These are phyloP conservation scores for Drosophila quadrilineata DNA, from an alignment of 1,140 invertebrate genomes.

Conservation along the genomic window DNA sequence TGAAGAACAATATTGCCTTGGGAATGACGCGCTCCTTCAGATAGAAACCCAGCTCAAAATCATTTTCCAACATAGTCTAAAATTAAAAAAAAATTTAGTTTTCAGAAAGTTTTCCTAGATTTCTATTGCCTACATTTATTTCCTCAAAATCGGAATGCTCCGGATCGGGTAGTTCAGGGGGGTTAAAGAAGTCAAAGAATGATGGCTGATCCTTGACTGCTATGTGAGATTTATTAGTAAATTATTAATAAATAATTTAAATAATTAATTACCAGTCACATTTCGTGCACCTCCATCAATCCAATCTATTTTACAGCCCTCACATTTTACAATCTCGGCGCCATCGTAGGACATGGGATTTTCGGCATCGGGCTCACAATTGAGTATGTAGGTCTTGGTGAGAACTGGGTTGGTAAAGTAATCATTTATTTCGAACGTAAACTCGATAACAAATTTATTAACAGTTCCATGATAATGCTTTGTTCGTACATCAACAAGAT, in stretches of 20 bases:
- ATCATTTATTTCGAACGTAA: slow-evolving; percentile 93
- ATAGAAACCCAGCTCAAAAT: slow-evolving; percentile 96
- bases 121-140: slow-evolving; percentile 59
- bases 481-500: slow-evolving; percentile 57
- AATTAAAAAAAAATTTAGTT: not conserved
- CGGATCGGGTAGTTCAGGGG: slow-evolving; percentile 83
- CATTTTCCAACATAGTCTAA: slow-evolving; percentile 84
- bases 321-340: slow-evolving; percentile 93
- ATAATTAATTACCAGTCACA: no score
- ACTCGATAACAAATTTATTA: slow-evolving; percentile 90
- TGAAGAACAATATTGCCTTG: slow-evolving; percentile 93
- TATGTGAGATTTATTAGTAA: no score
- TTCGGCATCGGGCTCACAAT: slow-evolving; percentile 89
- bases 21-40: slow-evolving; percentile 92
- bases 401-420: slow-evolving; percentile 93
- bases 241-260: no score
- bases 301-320: slow-evolving; percentile 83
- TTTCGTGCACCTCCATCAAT: no score
- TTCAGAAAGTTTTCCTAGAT: not conserved
- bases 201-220: slow-evolving; percentile 81
- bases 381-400: slow-evolving; percentile 94
- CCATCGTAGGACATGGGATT: slow-evolving; percentile 96
- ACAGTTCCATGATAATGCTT: slow-evolving; percentile 47
- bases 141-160: slow-evolving; percentile 60
- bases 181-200: slow-evolving; percentile 97